Base-by-base conservation (phyloP, 1,140 invertebrate species). In the Thaumetopoea pityocampa region DNA sequence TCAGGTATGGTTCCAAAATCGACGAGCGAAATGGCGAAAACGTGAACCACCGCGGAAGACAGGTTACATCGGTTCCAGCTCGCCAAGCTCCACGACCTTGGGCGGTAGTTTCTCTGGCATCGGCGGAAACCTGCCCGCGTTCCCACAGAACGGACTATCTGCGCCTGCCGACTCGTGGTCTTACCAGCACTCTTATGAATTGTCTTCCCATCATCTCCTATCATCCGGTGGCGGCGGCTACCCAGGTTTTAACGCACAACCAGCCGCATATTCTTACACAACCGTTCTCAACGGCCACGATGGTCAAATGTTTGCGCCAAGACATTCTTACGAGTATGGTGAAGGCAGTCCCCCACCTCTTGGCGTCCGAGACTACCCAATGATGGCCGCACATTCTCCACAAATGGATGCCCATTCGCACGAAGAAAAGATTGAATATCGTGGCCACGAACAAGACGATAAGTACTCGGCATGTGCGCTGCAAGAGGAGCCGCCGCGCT, bases 11-110 rank as follows among this genome's bases (percentile, higher is more conserved):
- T 89, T 89, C 61, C 88, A 99, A 86, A 99, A 99, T 68, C 89
- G 97, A 46, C 88, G 97, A 35, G 97, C 97, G 4, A 99, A 99
- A 76, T 99, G 98, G 97, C 88, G 98, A 8, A 99, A 99, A 81
- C 92, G 96, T 3, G 98, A 99, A 83, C 98, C 98, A 6, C 97
- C 97, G 0, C 91, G 98, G 44, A 97, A 97, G 81, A 95, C 93
- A 0, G 93, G 93, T 2, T 93, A 93, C 64, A 90, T 92, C 32
- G 90, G 90, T 43, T 89, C 87, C 16, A 90, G 88, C 66, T 89
- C 79, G 47, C 89, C 86, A 29, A 89, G 68, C 61, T 89, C 88
- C 14, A 84, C 84, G 0, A 79, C 86, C 7, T 67, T 87, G 33
- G 85, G 86, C 50, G 90, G 87, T 15, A 89, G 91, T 0, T 89